Evolutionary conservation across 2,113 vertebrate species (phyloP).

Genomic region (Pardalotus punctatus): DNA sequence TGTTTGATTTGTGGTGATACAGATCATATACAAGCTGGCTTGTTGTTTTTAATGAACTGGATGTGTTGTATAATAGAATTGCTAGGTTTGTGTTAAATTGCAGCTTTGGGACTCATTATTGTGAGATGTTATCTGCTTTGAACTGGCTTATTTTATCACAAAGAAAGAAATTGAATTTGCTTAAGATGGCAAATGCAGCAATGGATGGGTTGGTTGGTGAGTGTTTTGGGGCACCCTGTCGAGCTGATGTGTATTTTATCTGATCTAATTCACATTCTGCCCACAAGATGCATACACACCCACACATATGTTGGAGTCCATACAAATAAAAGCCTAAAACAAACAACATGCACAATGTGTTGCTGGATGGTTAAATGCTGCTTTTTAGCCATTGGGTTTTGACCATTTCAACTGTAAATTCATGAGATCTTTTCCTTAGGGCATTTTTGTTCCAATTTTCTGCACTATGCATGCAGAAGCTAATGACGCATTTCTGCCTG

Average conservation of each 20-base stretch:
- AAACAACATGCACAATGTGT: background rate
- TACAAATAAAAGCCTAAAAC: background rate
- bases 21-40: slow-evolving; percentile 55
- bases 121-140: slow-evolving; percentile 53
- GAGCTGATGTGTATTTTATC: slow-evolving; percentile 34
- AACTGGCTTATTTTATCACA: slow-evolving; percentile 57
- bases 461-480: background rate
- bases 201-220: slow-evolving; percentile 28
- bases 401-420: background rate
- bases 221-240: slow-evolving; percentile 23
- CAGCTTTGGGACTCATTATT: slow-evolving; percentile 61
- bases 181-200: slow-evolving; percentile 50
- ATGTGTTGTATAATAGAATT: slow-evolving; percentile 59
- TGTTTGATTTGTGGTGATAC: slow-evolving; percentile 63
- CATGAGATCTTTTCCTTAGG: background rate
- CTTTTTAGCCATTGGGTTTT: background rate
- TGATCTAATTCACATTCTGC: slow-evolving; percentile 19
- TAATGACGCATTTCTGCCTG: background rate
- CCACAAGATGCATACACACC: background rate
- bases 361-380: background rate
- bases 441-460: background rate
- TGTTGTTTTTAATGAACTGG: slow-evolving; percentile 72
- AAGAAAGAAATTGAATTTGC: slow-evolving; percentile 55
- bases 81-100: slow-evolving; percentile 69
- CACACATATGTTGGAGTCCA: background rate